Conservation (phyloP, 2,888 invertebrate species). For the Lathronympha strigana region DNA sequence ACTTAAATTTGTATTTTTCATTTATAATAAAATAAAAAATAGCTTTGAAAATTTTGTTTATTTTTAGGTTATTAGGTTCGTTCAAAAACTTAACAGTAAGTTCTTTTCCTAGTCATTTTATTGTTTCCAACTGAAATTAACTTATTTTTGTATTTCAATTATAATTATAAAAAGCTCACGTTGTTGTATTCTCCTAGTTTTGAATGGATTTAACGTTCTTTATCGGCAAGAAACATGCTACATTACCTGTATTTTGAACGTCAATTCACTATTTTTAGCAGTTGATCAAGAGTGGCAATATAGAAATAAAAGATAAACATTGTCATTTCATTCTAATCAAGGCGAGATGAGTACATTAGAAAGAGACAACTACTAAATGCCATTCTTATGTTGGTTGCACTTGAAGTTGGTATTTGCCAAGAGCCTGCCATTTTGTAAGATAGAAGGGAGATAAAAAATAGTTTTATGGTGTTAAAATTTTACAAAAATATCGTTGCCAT, state of each 20-base stretch:
- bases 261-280: slow-evolving; percentile 59
- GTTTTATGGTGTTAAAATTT: slow-evolving; percentile 84
- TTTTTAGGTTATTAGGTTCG: slow-evolving; percentile 11
- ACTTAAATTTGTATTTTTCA: too few relatives aligned
- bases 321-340: slow-evolving; percentile 51
- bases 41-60: background rate
- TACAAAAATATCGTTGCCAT: slow-evolving; percentile 79
- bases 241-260: slow-evolving; percentile 40
- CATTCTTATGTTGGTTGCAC: slow-evolving; percentile 68
- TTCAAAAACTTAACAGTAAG: slow-evolving; percentile 1
- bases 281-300: slow-evolving; percentile 64
- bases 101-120: background rate
- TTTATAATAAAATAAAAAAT: background rate
- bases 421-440: slow-evolving; percentile 84
- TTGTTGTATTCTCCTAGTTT: too few relatives aligned
- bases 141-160: too few relatives aligned
- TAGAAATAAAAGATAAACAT: slow-evolving; percentile 52
- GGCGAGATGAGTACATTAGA: slow-evolving; percentile 45
- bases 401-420: slow-evolving; percentile 78
- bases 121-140: background rate
- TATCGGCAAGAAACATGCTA: background rate
- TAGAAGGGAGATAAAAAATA: slow-evolving; percentile 84
- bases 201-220: background rate
- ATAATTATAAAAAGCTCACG: too few relatives aligned
- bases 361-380: slow-evolving; percentile 52